These are phyloP conservation scores for Eupleurogrammus muticus DNA, from an alignment of 2,797 vertebrate genomes.

Conservation along the genomic window DNA sequence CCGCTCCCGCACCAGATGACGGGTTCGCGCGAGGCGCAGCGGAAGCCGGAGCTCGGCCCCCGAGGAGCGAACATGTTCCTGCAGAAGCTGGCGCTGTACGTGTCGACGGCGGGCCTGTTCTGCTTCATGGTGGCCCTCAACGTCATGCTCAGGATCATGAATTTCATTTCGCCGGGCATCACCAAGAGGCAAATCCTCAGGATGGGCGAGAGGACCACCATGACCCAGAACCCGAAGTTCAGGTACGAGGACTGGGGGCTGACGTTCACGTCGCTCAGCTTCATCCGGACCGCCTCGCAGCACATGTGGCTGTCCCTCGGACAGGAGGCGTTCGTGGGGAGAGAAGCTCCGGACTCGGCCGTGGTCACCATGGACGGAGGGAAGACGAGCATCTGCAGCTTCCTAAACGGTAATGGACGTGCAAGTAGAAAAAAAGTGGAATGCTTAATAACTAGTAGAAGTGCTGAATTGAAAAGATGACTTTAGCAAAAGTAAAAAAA, in stretches of 20 bases:
- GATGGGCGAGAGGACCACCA: slow-evolving; percentile 76
- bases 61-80: slow-evolving; percentile 54
- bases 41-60: background rate
- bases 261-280: slow-evolving; percentile 79
- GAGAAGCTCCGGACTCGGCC: slow-evolving; percentile 85
- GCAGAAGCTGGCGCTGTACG: slow-evolving; percentile 51
- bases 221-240: slow-evolving; percentile 86
- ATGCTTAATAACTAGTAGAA: no score
- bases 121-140: slow-evolving; percentile 1
- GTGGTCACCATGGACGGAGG: slow-evolving; percentile 80
- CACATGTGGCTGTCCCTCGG: slow-evolving; percentile 86
- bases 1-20: no score
- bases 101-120: slow-evolving; percentile 28
- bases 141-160: slow-evolving; percentile 54
- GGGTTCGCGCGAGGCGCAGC: background rate
- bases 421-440: no score
- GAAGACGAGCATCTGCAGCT: slow-evolving; percentile 79
- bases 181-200: slow-evolving; percentile 82
- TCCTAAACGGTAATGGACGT: slow-evolving; percentile 77
- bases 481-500: no score
- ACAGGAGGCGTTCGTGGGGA: slow-evolving; percentile 84
- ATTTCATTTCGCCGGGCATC: slow-evolving; percentile 79
- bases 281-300: slow-evolving; percentile 76
- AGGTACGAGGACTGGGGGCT: slow-evolving; percentile 91
- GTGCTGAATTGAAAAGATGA: no score